Percentiles rank a stretch among this genome's conserved stretches.
phyloP scores from a whole-genome alignment of 2,797 vertebrate genomes.

The Microhierax caerulescens region DNA sequence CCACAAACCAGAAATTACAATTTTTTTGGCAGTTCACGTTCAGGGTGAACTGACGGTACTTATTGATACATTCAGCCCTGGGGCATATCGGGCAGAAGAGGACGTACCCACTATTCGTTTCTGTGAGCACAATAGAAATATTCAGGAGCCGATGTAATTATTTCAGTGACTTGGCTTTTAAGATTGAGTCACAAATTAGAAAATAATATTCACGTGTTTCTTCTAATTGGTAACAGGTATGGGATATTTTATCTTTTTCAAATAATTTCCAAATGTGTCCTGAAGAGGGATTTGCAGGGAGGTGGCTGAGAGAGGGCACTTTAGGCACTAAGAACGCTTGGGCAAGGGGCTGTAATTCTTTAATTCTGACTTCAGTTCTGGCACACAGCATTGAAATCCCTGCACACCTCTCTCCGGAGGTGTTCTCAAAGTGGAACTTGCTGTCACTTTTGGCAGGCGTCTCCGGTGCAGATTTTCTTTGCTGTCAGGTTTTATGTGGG shows the following conservation, averaged over 20 bases:
- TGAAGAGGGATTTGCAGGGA: neutral
- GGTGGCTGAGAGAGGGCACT: neutral
- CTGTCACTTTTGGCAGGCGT: slow-evolving; percentile 1
- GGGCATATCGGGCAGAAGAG: neutral
- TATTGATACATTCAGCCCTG: slow-evolving; percentile 34
- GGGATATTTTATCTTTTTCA: slow-evolving; percentile 68
- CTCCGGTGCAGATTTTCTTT: neutral
- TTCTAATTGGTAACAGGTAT: slow-evolving; percentile 79
- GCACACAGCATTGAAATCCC: neutral
- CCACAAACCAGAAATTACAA: neutral
- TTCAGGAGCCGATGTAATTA: slow-evolving; percentile 79
- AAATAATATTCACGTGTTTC: slow-evolving; percentile 79
- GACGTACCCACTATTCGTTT: neutral
- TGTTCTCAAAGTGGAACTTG: neutral
- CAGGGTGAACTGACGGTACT: slow-evolving; percentile 65
- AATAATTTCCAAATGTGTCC: slow-evolving; percentile 79
- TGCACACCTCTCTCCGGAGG: neutral
- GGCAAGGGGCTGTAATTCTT: neutral
- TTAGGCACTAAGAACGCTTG: neutral
- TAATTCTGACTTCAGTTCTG: neutral
- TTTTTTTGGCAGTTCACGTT: neutral
- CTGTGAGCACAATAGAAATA: slow-evolving; percentile 68
- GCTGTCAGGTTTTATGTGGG: slow-evolving; percentile 10
- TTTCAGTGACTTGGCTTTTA: slow-evolving; percentile 83
- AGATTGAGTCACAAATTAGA: slow-evolving; percentile 82